A percentile compares a stretch with the other conserved stretches of the same genome.
Evolutionary conservation across 2,888 invertebrate genomes (phyloP).

Genomic region (Boloria selene): DNA sequence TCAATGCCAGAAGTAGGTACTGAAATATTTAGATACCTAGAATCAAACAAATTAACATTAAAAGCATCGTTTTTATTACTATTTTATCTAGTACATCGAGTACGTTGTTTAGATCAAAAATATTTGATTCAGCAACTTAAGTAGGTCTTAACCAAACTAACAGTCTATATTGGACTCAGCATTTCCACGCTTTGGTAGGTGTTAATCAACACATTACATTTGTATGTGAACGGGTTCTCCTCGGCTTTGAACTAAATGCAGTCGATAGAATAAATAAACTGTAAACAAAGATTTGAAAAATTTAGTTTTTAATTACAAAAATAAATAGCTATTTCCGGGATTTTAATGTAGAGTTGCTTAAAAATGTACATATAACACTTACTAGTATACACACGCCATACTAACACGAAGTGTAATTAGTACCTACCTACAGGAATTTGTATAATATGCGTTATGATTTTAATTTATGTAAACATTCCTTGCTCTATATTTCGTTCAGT

Average conservation of each 20-base stretch:
- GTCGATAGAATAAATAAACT: background rate
- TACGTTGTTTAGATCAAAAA: background rate
- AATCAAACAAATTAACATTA: no score
- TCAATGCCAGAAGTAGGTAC: no score
- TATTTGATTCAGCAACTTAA: background rate
- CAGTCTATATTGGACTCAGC: slow-evolving; percentile 2
- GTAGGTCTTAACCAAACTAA: slow-evolving; percentile 13
- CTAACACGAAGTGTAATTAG: no score
- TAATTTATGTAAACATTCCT: no score
- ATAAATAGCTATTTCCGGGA: background rate
- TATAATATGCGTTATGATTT: background rate
- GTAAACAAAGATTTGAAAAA: slow-evolving; percentile 1
- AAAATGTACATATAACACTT: background rate
- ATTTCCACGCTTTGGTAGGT: slow-evolving; percentile 12
- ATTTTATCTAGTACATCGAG: no score
- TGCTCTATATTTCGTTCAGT: no score
- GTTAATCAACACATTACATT: slow-evolving; percentile 24
- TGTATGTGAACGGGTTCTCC: slow-evolving; percentile 19
- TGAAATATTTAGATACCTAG: no score
- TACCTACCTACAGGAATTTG: background rate
- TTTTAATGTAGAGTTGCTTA: background rate
- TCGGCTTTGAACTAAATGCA: background rate
- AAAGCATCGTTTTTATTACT: no score
- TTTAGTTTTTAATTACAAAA: background rate
- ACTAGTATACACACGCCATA: no score